phyloP scores from a whole-genome alignment of 2,797 vertebrate genomes.

The Parauchenoglanis punctatus region DNA sequence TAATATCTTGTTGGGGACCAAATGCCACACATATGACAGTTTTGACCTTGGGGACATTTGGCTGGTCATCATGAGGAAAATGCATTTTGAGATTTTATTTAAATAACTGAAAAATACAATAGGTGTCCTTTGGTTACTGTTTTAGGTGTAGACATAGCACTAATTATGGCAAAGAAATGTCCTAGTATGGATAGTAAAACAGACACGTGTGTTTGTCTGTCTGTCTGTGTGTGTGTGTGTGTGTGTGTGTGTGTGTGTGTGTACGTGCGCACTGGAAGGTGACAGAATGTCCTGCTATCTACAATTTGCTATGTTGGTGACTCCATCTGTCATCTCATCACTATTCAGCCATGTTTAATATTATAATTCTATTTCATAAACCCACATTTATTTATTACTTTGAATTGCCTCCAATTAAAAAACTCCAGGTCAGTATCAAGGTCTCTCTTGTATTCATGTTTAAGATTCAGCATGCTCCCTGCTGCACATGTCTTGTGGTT shows the following conservation, averaged over 20 bases:
- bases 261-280: constrained; percentile 15
- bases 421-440: background rate
- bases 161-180: background rate
- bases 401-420: background rate
- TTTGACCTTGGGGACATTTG: background rate
- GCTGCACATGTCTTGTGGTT: background rate
- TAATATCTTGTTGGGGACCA: background rate
- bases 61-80: background rate
- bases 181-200: background rate
- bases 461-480: too few relatives aligned
- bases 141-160: background rate
- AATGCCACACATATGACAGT: background rate
- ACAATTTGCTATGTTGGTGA: constrained; percentile 30
- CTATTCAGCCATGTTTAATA: constrained; percentile 24
- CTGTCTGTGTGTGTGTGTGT: constrained; percentile 19
- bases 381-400: background rate
- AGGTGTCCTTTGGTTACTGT: background rate
- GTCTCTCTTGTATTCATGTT: background rate
- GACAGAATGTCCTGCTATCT: constrained; percentile 42
- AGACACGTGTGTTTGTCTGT: constrained; percentile 4
- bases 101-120: background rate
- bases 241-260: constrained; percentile 27
- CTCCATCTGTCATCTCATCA: constrained; percentile 40
- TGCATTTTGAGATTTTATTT: background rate
- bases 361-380: constrained; percentile 12